Conservation (phyloP, 2,113 vertebrate species). For the Marmota flaviventris region DNA sequence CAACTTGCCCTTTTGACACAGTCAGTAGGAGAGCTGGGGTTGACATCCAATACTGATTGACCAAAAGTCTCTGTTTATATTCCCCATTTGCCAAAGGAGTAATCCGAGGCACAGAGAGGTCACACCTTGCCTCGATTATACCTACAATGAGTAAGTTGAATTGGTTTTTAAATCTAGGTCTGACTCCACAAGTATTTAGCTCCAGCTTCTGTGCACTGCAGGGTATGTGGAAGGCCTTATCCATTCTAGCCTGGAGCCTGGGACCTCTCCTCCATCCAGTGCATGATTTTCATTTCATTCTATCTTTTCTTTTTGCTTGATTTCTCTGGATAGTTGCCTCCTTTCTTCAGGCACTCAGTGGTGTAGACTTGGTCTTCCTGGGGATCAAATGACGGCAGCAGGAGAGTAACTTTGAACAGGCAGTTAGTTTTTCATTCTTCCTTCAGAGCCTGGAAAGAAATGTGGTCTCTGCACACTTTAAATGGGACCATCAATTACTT, state of each 20-base stretch:
- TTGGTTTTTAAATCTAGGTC: slow-evolving; percentile 7
- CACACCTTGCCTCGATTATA: neutral
- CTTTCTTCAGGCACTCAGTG: slow-evolving; percentile 49
- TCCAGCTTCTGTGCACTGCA: neutral
- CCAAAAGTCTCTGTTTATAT: neutral
- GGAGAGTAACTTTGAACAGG: slow-evolving; percentile 71
- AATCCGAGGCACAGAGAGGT: neutral
- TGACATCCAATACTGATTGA: neutral
- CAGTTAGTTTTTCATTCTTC: slow-evolving; percentile 68
- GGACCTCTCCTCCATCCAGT: neutral
- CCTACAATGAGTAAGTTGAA: neutral
- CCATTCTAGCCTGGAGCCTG: neutral
- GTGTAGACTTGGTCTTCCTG: slow-evolving; percentile 35
- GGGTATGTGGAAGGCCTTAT: neutral
- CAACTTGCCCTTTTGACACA: neutral
- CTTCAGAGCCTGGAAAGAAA: slow-evolving; percentile 75
- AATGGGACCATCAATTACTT: slow-evolving; percentile 80
- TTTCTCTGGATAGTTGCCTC: slow-evolving; percentile 51
- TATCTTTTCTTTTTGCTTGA: slow-evolving; percentile 32
- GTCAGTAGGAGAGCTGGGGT: neutral
- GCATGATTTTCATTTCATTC: neutral
- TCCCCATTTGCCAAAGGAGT: neutral
- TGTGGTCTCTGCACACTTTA: slow-evolving; percentile 61
- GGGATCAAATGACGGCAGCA: slow-evolving; percentile 58
- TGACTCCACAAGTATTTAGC: neutral